Percentiles rank a stretch among this genome's conserved stretches.
phyloP scores from a whole-genome alignment of 2,888 invertebrate genomes.

The Drosophila sordidula region DNA sequence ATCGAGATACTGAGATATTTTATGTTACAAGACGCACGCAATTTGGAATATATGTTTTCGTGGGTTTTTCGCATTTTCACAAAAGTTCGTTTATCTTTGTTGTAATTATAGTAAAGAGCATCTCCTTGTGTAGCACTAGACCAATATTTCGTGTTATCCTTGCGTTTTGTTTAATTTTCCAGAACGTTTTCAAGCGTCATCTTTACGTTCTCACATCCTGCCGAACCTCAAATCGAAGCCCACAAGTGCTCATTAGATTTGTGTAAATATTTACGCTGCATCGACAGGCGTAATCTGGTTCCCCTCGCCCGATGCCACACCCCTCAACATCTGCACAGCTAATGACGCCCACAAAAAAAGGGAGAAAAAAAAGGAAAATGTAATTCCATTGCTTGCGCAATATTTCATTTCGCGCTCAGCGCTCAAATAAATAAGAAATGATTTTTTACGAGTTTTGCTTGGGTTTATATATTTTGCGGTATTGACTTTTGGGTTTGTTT shows the following conservation, averaged over 20 bases:
- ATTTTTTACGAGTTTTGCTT: constrained; percentile 61
- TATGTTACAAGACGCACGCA: too few relatives aligned
- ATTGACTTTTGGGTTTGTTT: constrained; percentile 74
- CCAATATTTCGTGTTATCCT: not conserved
- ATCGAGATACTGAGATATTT: too few relatives aligned
- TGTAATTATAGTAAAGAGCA: not conserved
- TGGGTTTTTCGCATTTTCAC: too few relatives aligned
- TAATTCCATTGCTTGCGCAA: constrained; percentile 76
- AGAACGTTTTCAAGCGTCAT: constrained; percentile 30
- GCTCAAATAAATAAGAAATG: constrained; percentile 76
- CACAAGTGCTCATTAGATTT: constrained; percentile 56
- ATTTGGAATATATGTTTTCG: too few relatives aligned
- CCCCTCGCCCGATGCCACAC: not conserved
- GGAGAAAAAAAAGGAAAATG: constrained; percentile 38
- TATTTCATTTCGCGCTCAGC: constrained; percentile 71
- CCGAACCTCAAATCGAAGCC: not conserved
- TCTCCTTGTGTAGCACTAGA: not conserved
- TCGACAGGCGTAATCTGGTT: constrained; percentile 37
- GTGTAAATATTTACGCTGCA: constrained; percentile 61
- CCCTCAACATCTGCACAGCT: constrained; percentile 15
- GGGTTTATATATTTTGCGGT: constrained; percentile 48
- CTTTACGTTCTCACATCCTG: constrained; percentile 19
- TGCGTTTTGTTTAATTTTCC: constrained; percentile 25
- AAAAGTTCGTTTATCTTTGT: too few relatives aligned
- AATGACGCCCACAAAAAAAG: constrained; percentile 43